Evolutionary conservation across 2,888 invertebrate genomes (phyloP).

Genomic region (Oscheius sp.): DNA sequence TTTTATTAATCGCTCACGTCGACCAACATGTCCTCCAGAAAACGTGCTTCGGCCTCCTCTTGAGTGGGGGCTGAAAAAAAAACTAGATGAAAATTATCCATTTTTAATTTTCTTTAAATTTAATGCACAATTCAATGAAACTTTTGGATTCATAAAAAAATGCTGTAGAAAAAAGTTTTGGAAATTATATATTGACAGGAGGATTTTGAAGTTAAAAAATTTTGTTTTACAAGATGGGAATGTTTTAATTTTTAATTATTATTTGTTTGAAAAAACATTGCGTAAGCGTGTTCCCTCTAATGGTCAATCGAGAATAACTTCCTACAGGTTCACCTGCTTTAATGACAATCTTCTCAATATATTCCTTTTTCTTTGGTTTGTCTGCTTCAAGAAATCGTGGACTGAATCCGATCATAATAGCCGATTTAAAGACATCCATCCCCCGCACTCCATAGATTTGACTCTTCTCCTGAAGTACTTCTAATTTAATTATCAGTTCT

Average conservation of each 20-base stretch:
- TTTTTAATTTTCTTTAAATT: too few relatives aligned
- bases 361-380: not conserved
- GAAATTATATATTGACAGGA: too few relatives aligned
- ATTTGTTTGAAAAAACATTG: too few relatives aligned
- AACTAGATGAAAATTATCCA: too few relatives aligned
- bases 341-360: not conserved
- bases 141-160: too few relatives aligned
- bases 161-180: too few relatives aligned
- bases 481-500: not conserved
- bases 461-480: conserved; percentile 5
- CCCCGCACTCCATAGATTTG: not conserved
- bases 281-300: too few relatives aligned
- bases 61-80: not conserved
- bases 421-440: not conserved
- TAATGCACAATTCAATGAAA: too few relatives aligned
- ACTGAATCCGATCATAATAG: not conserved
- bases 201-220: too few relatives aligned
- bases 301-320: too few relatives aligned
- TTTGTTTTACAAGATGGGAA: too few relatives aligned
- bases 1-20: not conserved
- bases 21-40: not conserved
- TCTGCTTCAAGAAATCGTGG: not conserved
- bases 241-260: too few relatives aligned
- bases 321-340: not conserved
- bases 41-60: not conserved